Conservation (phyloP, 2,888 invertebrate genomes). For the Metallyticus violacea region DNA sequence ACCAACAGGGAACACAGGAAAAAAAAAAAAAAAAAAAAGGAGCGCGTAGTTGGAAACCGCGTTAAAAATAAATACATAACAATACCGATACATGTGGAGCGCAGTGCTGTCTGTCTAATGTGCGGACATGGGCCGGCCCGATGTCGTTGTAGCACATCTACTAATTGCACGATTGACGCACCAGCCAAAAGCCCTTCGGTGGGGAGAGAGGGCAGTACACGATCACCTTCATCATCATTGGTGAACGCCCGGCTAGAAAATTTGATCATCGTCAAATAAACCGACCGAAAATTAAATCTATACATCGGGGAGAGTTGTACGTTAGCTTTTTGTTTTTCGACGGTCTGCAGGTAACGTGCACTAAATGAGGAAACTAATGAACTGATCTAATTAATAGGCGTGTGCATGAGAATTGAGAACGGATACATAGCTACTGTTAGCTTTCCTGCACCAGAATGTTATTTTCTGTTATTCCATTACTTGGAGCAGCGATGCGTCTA, state of each 20-base stretch:
- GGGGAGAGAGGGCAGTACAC: background rate
- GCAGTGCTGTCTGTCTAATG: background rate
- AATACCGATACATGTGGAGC: conserved; percentile 1
- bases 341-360: background rate
- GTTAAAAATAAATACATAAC: conserved; percentile 28
- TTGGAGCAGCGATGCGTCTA: too few relatives aligned
- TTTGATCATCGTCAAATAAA: conserved; percentile 1
- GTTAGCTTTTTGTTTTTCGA: background rate
- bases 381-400: background rate
- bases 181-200: too few relatives aligned
- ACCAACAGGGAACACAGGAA: background rate
- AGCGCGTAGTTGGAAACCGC: conserved; percentile 12
- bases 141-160: background rate
- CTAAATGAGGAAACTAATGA: background rate
- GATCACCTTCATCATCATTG: background rate
- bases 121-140: background rate
- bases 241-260: background rate
- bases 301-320: conserved; percentile 1
- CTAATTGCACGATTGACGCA: conserved; percentile 15
- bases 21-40: conserved; percentile 1
- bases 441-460: too few relatives aligned
- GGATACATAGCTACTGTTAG: too few relatives aligned
- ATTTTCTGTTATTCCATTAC: too few relatives aligned
- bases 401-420: background rate
- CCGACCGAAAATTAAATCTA: conserved; percentile 1